Conservation (phyloP, 2,797 vertebrate genomes). For the Carcharodon carcharias region DNA sequence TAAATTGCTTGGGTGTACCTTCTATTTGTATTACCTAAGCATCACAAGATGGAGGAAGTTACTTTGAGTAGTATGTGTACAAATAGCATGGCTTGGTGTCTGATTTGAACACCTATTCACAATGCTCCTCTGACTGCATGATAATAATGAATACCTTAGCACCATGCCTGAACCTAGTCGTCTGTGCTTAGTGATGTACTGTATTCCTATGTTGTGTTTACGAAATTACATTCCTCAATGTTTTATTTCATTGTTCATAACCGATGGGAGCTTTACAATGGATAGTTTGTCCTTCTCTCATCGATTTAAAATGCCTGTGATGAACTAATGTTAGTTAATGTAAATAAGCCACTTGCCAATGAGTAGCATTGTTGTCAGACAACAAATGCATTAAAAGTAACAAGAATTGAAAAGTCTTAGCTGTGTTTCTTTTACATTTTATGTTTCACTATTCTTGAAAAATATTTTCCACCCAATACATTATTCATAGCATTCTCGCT, state of each 20-base stretch:
- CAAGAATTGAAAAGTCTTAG: conserved; percentile 49
- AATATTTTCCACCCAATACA: neutral
- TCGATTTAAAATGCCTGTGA: conserved; percentile 53
- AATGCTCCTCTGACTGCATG: conserved; percentile 65
- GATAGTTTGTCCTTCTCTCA: conserved; percentile 52
- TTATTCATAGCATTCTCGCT: neutral
- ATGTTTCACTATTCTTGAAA: neutral
- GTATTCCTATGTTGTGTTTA: conserved; percentile 47
- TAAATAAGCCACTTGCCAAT: conserved; percentile 72
- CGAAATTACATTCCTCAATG: conserved; percentile 49
- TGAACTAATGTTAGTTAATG: conserved; percentile 62
- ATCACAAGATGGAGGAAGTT: conserved; percentile 38
- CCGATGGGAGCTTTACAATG: conserved; percentile 52
- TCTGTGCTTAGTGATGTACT: conserved; percentile 58
- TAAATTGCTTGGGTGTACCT: conserved; percentile 42
- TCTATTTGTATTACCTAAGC: conserved; percentile 48
- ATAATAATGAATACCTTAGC: conserved; percentile 57
- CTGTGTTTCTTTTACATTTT: conserved; percentile 20
- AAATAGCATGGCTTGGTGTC: conserved; percentile 42
- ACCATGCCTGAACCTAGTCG: conserved; percentile 54
- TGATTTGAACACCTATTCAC: conserved; percentile 42
- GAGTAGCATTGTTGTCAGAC: conserved; percentile 68
- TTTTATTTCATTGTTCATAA: conserved; percentile 39
- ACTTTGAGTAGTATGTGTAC: conserved; percentile 38
- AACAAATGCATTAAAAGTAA: conserved; percentile 68